Evolutionary conservation across 2,888 invertebrate genomes (phyloP), one percentile per base, ranked within the genome.

Genomic region (Synanthedon vespiformis): DNA sequence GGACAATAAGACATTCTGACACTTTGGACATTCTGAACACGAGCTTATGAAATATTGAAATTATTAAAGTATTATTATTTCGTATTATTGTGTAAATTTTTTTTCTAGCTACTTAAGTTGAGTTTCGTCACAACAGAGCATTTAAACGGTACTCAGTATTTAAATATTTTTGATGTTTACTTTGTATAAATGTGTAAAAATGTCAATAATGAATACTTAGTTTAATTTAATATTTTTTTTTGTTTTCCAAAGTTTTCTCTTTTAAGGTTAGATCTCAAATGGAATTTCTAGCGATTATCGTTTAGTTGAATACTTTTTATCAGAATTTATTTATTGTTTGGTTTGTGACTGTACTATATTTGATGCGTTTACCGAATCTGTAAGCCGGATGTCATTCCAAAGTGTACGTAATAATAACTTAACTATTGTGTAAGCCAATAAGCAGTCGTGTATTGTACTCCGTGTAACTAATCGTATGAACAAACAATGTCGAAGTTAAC

Each of bases 201-300:
- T 77, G 72, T 76, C 74, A 70, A 78, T 77, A 77, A 77, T 34
- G 10, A 34, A 77, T 77, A n/a, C n/a, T n/a, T n/a, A 78, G 75
- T 72, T 72, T 82, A 77, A 81, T 80, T 80, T 22, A 22, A 22
- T 5, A 22, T 22, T 75, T 80, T 80, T 75, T 51, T 52, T 77
- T 78, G 84, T 34, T 34, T 34, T 86, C 86, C 87, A 86, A 87
- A 87, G 86, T 84, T 85, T 68, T 82, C 83, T 85, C 67, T 82
- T 80, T 67, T 85, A 86, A 86, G 85, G 67, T 79, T 82, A 86
- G 87, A 87, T 86, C 87, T 87, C 87, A 86, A 72, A 76, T 61
- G 77, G 74, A 80, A 76, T 77, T 76, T 75, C 70, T 80, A 81
- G 80, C 68, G 68, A 72, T 73, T 74, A 73, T 69, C 66, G 68